A percentile compares a stretch with the other conserved stretches of the same genome.
Evolutionary conservation across 2,797 vertebrate genomes (phyloP).

Genomic region (Gallinago stenura): DNA sequence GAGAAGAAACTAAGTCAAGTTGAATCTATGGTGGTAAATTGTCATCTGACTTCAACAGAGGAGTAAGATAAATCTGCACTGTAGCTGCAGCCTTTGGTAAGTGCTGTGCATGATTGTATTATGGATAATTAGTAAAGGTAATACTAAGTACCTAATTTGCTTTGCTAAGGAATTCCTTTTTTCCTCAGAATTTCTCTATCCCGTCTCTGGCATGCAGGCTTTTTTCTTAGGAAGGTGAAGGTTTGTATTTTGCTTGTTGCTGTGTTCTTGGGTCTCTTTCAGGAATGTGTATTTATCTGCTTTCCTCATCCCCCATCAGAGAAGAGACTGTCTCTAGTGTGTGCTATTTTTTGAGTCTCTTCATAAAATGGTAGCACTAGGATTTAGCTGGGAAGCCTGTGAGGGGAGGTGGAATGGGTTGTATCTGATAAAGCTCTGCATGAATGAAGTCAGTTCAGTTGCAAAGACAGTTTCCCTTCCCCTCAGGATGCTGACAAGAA

Average conservation of each 20-base stretch:
- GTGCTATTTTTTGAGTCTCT: neutral
- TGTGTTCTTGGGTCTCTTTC: neutral
- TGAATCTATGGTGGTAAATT: neutral
- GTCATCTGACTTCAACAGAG: neutral
- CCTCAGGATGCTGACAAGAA: neutral
- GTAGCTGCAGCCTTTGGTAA: neutral
- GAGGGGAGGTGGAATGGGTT: neutral
- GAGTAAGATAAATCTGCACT: neutral
- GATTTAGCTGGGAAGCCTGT: neutral
- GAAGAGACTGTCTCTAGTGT: neutral
- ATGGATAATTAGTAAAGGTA: neutral
- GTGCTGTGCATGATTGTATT: neutral
- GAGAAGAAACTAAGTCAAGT: neutral
- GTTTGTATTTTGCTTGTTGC: neutral
- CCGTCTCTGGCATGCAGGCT: fast-evolving
- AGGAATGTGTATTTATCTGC: neutral
- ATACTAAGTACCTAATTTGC: neutral
- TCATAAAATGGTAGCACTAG: neutral
- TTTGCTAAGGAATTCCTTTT: neutral
- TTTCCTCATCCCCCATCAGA: neutral
- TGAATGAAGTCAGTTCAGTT: neutral
- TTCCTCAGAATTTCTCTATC: neutral
- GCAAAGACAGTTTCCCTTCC: neutral
- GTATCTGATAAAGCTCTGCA: neutral
- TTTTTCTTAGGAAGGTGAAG: neutral